Evolutionary conservation across 2,113 vertebrate species (phyloP).

Genomic region (Ammospiza nelsoni): DNA sequence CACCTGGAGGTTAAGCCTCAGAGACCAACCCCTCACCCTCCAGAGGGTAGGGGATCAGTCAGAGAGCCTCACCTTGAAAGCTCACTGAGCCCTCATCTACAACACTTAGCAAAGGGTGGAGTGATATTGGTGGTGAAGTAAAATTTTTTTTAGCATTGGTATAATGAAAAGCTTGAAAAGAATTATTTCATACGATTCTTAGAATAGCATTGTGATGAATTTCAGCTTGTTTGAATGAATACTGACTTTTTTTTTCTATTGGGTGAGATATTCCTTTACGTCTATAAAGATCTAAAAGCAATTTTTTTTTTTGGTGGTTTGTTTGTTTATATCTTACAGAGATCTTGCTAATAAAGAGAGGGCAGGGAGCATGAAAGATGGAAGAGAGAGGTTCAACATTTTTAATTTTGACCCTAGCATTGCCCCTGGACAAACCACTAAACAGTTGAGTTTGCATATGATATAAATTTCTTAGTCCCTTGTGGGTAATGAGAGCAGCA

Average conservation of each 20-base stretch:
- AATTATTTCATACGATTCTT: neutral
- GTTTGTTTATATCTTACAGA: neutral
- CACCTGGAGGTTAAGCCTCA: neutral
- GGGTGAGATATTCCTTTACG: neutral
- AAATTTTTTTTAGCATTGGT: neutral
- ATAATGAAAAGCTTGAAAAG: neutral
- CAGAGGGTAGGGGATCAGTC: neutral
- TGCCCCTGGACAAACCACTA: neutral
- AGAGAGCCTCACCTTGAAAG: neutral
- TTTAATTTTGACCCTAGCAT: neutral
- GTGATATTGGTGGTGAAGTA: no score
- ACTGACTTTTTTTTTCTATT: neutral
- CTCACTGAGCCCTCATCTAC: neutral
- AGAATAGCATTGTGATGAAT: neutral
- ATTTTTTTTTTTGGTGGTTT: neutral
- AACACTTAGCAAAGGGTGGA: neutral
- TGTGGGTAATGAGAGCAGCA: slow-evolving; percentile 35
- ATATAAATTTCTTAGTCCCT: slow-evolving; percentile 28
- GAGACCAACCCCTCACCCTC: neutral
- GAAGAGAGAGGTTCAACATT: neutral
- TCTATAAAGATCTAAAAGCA: neutral
- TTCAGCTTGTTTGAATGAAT: neutral
- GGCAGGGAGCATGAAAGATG: neutral
- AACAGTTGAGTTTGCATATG: slow-evolving; percentile 15
- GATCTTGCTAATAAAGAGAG: neutral